A percentile compares a stretch with the other conserved stretches of the same genome.
Conservation (phyloP, 2,797 vertebrate genomes). For the Acipenser oxyrinchus region DNA sequence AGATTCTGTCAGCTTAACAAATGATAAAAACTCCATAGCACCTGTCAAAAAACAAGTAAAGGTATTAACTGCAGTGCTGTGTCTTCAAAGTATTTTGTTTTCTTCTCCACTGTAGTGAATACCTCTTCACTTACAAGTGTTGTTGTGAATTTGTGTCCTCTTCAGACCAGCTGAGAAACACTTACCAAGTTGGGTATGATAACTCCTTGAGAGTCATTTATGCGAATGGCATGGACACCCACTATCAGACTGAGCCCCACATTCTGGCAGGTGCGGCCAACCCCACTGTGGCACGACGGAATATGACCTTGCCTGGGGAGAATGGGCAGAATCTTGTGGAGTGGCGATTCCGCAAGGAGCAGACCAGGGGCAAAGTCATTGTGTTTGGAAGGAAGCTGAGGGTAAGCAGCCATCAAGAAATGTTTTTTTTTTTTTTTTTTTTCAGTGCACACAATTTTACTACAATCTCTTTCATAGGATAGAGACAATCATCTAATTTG, state of each 20-base stretch:
- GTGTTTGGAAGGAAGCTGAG: slow-evolving; percentile 93
- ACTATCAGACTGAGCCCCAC: slow-evolving; percentile 93
- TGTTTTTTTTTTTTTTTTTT: too few relatives aligned
- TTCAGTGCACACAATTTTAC: too few relatives aligned
- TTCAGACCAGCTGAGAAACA: slow-evolving; percentile 89
- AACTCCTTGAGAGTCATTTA: slow-evolving; percentile 87
- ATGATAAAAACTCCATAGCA: slow-evolving; percentile 6
- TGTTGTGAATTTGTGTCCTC: slow-evolving; percentile 8
- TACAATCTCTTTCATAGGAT: too few relatives aligned
- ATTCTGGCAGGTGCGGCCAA: slow-evolving; percentile 89
- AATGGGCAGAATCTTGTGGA: slow-evolving; percentile 92
- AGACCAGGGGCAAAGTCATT: slow-evolving; percentile 86
- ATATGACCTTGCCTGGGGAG: slow-evolving; percentile 92
- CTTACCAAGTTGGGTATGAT: slow-evolving; percentile 89
- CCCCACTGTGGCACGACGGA: slow-evolving; percentile 86
- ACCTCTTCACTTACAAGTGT: too few relatives aligned
- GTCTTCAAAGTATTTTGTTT: background rate
- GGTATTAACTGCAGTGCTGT: background rate
- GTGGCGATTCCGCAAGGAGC: slow-evolving; percentile 95
- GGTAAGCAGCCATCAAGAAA: slow-evolving; percentile 52
- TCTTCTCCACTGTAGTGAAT: too few relatives aligned
- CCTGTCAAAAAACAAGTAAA: slow-evolving; percentile 5
- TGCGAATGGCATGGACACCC: slow-evolving; percentile 88
- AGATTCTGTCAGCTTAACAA: slow-evolving; percentile 12
- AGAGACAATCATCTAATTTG: too few relatives aligned